Percentiles rank a stretch among this genome's conserved stretches.
Conservation (phyloP, 2,113 vertebrate species). For the Orycteropus afer region DNA sequence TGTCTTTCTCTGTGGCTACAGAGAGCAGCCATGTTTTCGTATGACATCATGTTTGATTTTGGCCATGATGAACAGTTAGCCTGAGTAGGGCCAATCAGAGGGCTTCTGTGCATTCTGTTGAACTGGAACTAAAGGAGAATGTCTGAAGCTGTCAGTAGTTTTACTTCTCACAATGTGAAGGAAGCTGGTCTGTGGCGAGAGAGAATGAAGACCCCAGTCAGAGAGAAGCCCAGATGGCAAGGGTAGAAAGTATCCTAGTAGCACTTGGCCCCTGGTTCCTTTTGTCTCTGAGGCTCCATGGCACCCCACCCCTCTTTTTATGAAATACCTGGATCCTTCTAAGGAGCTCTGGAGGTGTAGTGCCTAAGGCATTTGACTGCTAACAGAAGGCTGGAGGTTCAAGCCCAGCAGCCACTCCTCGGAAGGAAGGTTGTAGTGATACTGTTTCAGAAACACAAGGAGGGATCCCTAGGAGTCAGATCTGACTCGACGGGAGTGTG, state of each 20-base stretch:
- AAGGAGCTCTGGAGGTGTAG: too few relatives aligned
- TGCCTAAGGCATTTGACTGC: too few relatives aligned
- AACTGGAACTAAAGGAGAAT: too few relatives aligned
- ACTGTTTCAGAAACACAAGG: too few relatives aligned
- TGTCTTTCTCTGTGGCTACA: background rate
- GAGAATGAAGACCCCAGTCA: background rate
- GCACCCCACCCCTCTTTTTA: background rate
- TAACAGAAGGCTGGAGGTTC: too few relatives aligned
- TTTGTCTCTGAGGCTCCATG: background rate
- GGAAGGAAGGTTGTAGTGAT: too few relatives aligned
- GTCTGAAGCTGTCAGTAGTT: background rate
- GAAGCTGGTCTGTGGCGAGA: background rate
- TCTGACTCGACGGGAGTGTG: too few relatives aligned
- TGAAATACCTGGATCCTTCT: background rate
- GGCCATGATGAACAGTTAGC: rapidly evolving
- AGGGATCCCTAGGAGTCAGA: too few relatives aligned
- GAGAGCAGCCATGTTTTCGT: background rate
- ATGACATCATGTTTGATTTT: too few relatives aligned
- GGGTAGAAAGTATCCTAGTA: background rate
- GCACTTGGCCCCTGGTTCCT: background rate
- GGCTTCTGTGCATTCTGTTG: too few relatives aligned
- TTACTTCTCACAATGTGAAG: rapidly evolving
- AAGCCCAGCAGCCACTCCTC: too few relatives aligned
- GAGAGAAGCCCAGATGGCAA: background rate
- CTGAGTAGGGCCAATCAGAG: too few relatives aligned